Base-by-base conservation (phyloP, 2,113 vertebrate species). In the Excalfactoria chinensis region DNA sequence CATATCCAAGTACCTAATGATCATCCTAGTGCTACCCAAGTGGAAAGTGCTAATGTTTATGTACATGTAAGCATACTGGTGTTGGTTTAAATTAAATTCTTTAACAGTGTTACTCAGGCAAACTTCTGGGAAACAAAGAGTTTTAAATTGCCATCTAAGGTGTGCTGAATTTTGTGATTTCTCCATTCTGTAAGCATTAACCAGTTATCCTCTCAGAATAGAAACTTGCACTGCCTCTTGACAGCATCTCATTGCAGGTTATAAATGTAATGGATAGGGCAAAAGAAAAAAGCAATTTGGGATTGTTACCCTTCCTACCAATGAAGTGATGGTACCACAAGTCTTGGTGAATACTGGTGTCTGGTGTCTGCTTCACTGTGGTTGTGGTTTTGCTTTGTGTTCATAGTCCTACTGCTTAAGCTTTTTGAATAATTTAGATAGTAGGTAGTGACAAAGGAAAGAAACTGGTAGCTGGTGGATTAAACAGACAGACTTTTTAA, bases 1-100 rank as follows among this genome's bases (percentile, higher is more conserved):
- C 6, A 0, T 85, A 26, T 76, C 28, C 43, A 77, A 32, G 34
- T 71, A 84, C 58, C 60, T 86, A 35, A 15, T 83, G 78, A 79
- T 82, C 49, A 70, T 32, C 25, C 22, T 85, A 23, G 22, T n/a
- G 30, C 60, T 81, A n/a, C 30, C 80, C 43, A 17, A 63, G 71
- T 55, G 69, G 88, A 67, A 58, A 76, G 43, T 41, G 53, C 71
- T 91, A 75, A 58, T 63, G n/a, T 60, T 82, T 78, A 78, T 70
- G 80, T 88, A 70, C 69, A 82, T 66, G 75, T 85, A 70, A 83
- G 41, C 23, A n/a, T 46, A 12, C 35, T 80, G 26, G 55, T 56
- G 28, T 37, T 32, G 35, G 32, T 92, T 91, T 82, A 84, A 58
- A 51, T 80, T 59, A 86, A 90, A 40, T 67, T 78, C 79, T 88